Evolutionary conservation across 2,888 invertebrate genomes (phyloP), one percentile per base, ranked within the genome.

Genomic region (Chouioia cunea): DNA sequence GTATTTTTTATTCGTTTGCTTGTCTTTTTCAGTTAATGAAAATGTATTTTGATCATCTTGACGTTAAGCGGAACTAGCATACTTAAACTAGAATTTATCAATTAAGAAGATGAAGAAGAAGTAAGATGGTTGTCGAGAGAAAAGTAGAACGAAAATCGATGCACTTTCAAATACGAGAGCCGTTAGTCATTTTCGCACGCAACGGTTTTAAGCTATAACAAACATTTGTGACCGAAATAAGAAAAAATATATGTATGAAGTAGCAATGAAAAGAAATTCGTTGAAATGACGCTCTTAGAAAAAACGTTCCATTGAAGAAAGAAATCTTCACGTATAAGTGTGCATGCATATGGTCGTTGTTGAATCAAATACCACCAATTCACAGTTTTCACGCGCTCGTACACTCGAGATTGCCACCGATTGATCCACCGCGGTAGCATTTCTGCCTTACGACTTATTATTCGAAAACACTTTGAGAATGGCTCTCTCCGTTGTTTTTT

Each of bases 361-460:
- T 73, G 74, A 74, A 75, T 75, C 73, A 75, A n/a, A 76, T 73
- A 71, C 71, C 36, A 71, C 74, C 74, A 74, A 75, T 76, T 76
- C 73, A 75, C 67, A 36, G 65, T 43, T 18, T n/a, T 70, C 47
- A 62, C 47, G n/a, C 20, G 27, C 53, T 58, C 36, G 6, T 4
- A 2, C 12, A 36, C 59, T 64, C 59, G n/a, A 71, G 53, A 71
- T 63, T 71, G 58, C 64, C 67, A 48, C 53, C 71, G 67, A 71
- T 67, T 71, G 67, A 71, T 71, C 67, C 71, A 67, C 64, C 67
- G 48, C 67, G n/a, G n/a, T n/a, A 59, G 71, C 47, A 71, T 67
- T 64, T 67, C 59, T 67, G 6, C 36, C 36, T 36, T 56, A 14
- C 63, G 48, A 27, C 18, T 65, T 65, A 62, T 68, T 62, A 70